phyloP scores from a whole-genome alignment of 2,113 vertebrate genomes.

The Sapayoa aenigma region DNA sequence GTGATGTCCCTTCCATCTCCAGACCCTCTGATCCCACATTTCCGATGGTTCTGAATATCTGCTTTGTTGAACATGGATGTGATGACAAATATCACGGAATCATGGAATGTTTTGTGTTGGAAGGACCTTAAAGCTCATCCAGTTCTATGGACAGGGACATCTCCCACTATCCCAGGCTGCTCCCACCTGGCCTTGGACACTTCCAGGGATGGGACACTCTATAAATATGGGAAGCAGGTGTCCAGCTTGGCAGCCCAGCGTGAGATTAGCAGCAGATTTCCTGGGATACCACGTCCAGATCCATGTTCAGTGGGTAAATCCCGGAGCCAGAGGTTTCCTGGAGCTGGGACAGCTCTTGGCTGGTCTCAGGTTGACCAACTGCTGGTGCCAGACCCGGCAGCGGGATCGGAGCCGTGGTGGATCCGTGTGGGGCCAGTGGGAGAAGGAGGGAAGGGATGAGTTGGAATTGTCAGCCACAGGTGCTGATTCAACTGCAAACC shows the following conservation, averaged over 20 bases:
- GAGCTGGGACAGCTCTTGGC: background rate
- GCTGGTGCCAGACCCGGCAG: background rate
- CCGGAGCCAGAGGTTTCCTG: fast-evolving
- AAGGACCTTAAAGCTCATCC: too few relatives aligned
- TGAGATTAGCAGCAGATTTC: background rate
- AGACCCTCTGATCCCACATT: background rate
- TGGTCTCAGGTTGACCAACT: background rate
- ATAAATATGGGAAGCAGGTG: background rate
- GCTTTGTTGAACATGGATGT: background rate
- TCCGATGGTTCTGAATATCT: background rate
- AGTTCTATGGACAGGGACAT: too few relatives aligned
- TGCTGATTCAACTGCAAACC: background rate
- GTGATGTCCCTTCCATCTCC: background rate
- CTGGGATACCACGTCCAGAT: fast-evolving
- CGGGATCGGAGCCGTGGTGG: background rate
- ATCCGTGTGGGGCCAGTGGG: background rate
- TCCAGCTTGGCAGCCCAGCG: background rate
- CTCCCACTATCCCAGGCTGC: too few relatives aligned
- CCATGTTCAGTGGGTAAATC: background rate
- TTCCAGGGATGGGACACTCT: background rate
- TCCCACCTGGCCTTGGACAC: background rate
- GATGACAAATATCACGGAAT: background rate
- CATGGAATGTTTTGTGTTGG: background rate
- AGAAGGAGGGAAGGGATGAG: background rate
- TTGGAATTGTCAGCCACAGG: background rate